Base-by-base conservation (phyloP, 2,797 vertebrate species). In the Megalops cyprinoides region DNA sequence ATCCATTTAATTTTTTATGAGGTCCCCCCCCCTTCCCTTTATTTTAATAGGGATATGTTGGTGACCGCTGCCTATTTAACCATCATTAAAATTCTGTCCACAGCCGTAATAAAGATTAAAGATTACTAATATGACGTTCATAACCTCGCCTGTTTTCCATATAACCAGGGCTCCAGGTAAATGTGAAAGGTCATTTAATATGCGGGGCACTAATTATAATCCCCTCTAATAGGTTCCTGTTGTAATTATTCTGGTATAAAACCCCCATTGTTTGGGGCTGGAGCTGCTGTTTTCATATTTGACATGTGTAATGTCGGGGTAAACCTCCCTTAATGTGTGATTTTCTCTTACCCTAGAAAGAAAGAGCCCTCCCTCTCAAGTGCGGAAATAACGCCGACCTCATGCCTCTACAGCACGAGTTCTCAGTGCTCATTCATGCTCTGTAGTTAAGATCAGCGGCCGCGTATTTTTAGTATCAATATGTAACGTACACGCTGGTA, bases 1-100 rank as follows among this genome's bases (percentile, higher is more conserved):
- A 97, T 97, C 94, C 94, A 91, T 96, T 96, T 95, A 94, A 96
- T 95, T 94, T 95, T 95, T 95, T 95, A 96, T 94, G 91, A 94
- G 92, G 90, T 91, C 92, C 92, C 91, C 82, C 14, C 56, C 58
- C 48, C 3, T n/a, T 74, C 71, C n/a, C 93, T 93, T 93, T 90
- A 93, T 93, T 95, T 92, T 93, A 92, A 93, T 92, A 94, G 93
- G 92, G 94, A 88, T 93, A 92, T 91, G 92, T 95, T 95, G 94
- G 93, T 94, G 93, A 94, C 93, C 91, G 86, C 86, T 93, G 92
- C 91, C 89, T 90, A 91, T 90, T 94, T 91, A 93, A 91, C 94
- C 90, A 91, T 92, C 90, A 91, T 96, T 94, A 94, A 90, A 91
- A 94, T 95, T 96, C 92, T 92, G 91, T 95, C 90, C 91, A 93